Conservation (phyloP, 2,797 vertebrate species). For the Leptatherina wallacei region DNA sequence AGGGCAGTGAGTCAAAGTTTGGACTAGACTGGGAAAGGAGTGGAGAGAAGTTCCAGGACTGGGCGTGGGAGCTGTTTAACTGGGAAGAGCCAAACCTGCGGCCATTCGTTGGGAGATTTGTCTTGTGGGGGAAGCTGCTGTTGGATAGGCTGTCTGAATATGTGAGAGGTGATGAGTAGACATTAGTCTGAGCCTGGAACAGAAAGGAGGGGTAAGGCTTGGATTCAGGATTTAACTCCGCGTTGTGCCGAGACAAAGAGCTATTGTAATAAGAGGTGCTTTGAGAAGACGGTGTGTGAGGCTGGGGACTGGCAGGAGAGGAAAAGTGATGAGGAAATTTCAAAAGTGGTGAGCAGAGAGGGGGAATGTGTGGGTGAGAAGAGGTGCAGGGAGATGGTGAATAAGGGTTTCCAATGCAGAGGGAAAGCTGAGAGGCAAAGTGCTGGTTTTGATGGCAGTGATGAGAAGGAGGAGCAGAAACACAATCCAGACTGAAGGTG, state of each 20-base stretch:
- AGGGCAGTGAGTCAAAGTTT: conserved; percentile 37
- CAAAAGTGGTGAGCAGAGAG: conserved; percentile 46
- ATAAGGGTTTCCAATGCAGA: conserved; percentile 69
- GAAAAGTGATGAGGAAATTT: conserved; percentile 40
- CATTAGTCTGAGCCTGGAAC: conserved; percentile 19
- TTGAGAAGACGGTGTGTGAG: conserved; percentile 25
- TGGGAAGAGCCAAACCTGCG: conserved; percentile 38
- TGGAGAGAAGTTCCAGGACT: conserved; percentile 18
- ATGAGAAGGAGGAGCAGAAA: conserved; percentile 70
- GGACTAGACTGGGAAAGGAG: conserved; percentile 41
- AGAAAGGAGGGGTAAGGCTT: conserved; percentile 12
- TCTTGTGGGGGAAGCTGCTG: conserved; percentile 47
- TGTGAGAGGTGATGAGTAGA: conserved; percentile 25
- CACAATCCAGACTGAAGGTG: conserved; percentile 81
- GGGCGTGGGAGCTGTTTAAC: conserved; percentile 35
- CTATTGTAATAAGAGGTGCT: conserved; percentile 7
- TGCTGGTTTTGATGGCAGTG: conserved; percentile 68
- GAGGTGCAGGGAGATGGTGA: conserved; percentile 50
- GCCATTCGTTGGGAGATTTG: conserved; percentile 21
- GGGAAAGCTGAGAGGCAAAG: conserved; percentile 78
- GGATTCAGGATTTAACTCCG: conserved; percentile 31
- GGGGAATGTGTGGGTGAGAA: conserved; percentile 41
- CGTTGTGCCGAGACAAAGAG: conserved; percentile 30
- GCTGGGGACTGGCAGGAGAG: conserved; percentile 24
- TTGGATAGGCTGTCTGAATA: conserved; percentile 30